Percentiles rank a stretch among this genome's conserved stretches.
Evolutionary conservation across 2,888 invertebrate species (phyloP).

Genomic region (Agonopterix alstromeriana): DNA sequence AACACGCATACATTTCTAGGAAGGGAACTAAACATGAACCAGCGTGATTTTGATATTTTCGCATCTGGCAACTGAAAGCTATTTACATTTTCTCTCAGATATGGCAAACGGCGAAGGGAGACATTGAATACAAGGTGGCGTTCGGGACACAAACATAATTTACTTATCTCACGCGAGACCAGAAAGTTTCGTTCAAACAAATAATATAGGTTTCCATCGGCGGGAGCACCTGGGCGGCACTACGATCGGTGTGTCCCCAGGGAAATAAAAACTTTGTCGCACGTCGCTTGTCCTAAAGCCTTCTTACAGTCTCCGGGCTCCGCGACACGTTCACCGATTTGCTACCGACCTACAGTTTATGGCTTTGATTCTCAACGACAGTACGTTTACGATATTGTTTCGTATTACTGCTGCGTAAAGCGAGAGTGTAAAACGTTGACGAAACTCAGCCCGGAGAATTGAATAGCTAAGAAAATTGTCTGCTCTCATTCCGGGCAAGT

Average conservation of each 20-base stretch:
- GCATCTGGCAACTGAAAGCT: constrained; percentile 21
- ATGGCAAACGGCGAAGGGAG: constrained; percentile 6
- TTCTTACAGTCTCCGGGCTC: constrained; percentile 57
- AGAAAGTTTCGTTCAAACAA: constrained; percentile 73
- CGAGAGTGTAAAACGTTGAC: constrained; percentile 32
- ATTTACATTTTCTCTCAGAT: constrained; percentile 21
- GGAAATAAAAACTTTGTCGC: constrained; percentile 77
- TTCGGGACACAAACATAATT: constrained; percentile 67
- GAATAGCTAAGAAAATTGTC: constrained; percentile 15
- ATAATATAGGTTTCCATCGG: constrained; percentile 73
- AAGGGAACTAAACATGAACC: constrained; percentile 1
- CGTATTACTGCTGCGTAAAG: constrained; percentile 53
- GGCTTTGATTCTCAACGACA: constrained; percentile 68
- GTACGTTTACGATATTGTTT: constrained; percentile 68
- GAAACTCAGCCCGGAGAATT: constrained; percentile 14
- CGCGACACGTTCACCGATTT: constrained; percentile 67
- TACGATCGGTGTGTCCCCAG: constrained; percentile 71
- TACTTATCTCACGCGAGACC: constrained; percentile 71
- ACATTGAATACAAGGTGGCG: constrained; percentile 59
- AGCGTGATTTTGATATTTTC: constrained; percentile 4
- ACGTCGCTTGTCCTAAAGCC: constrained; percentile 73
- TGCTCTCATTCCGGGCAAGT: background rate
- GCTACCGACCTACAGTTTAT: constrained; percentile 65
- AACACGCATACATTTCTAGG: background rate
- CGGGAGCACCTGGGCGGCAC: constrained; percentile 69